A percentile compares a stretch with the other conserved stretches of the same genome.
phyloP scores from a whole-genome alignment of 2,888 invertebrate species.

The Bombylius discolor region DNA sequence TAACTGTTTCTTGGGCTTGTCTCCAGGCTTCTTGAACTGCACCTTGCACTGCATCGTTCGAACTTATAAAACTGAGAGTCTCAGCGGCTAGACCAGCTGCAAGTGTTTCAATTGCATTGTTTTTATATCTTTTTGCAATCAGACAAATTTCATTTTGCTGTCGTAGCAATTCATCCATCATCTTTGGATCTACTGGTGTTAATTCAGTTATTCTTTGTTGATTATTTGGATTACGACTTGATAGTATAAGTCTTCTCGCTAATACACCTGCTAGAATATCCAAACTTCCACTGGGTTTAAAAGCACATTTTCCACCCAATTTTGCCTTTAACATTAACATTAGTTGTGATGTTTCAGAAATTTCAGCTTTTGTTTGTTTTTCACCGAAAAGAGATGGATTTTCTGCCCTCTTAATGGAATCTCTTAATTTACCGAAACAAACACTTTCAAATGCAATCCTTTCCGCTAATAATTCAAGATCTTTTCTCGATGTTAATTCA shows the following conservation, averaged over 20 bases:
- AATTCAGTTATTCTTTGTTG: conserved; percentile 40
- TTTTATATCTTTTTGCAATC: conserved; percentile 51
- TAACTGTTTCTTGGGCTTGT: conserved; percentile 60
- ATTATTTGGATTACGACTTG: conserved; percentile 20
- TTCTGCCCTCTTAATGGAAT: conserved; percentile 48
- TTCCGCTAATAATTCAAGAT: conserved; percentile 60
- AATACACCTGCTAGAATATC: conserved; percentile 65
- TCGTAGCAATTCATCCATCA: conserved; percentile 33
- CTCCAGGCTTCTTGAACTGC: conserved; percentile 63
- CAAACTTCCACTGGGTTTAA: conserved; percentile 39
- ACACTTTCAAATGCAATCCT: conserved; percentile 70
- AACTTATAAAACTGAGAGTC: conserved; percentile 47
- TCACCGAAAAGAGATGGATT: conserved; percentile 45
- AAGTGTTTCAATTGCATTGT: conserved; percentile 53
- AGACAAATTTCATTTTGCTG: conserved; percentile 50
- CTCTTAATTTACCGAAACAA: conserved; percentile 52
- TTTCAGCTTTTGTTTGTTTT: conserved; percentile 52
- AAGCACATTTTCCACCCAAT: conserved; percentile 43
- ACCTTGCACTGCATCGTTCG: conserved; percentile 45
- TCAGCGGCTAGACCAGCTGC: conserved; percentile 58
- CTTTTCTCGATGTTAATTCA: conserved; percentile 52
- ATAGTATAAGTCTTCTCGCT: conserved; percentile 53
- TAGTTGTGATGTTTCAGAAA: conserved; percentile 63
- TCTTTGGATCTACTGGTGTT: conserved; percentile 38
- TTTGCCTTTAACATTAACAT: conserved; percentile 58